phyloP scores from a whole-genome alignment of 35 echinoderm and acorn worm species.

The Hemicentrotus pulcherrimus region DNA sequence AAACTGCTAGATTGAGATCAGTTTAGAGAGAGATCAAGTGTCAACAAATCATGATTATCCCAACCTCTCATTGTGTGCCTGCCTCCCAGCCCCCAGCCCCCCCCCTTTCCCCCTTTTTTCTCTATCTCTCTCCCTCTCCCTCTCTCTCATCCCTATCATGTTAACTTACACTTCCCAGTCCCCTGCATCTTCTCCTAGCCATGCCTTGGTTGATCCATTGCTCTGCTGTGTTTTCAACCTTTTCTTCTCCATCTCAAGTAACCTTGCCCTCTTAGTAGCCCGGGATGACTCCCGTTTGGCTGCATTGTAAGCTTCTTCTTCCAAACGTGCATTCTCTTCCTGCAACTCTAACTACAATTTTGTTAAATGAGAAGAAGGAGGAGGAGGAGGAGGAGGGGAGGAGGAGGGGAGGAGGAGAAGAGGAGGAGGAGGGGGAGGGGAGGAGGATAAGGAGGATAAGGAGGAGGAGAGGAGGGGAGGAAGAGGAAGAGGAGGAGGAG shows the following conservation, averaged over 20 bases:
- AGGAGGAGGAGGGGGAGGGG: too few species aligned
- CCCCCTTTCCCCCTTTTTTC: background rate
- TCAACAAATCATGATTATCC: background rate
- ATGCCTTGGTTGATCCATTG: constrained; percentile 75
- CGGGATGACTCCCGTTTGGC: constrained; percentile 82
- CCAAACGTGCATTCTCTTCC: constrained; percentile 80
- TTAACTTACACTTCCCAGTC: constrained; percentile 93
- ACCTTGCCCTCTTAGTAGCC: constrained; percentile 73
- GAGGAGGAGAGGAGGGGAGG: too few species aligned
- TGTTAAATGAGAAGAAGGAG: background rate
- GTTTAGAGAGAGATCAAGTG: too few species aligned
- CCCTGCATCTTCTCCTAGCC: constrained; percentile 80
- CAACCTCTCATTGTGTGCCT: too few species aligned
- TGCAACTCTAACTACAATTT: constrained; percentile 58
- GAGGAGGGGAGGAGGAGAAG: too few species aligned
- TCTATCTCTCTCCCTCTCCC: background rate
- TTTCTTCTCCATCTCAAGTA: constrained; percentile 67
- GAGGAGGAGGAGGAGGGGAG: too few species aligned
- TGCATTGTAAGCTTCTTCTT: constrained; percentile 91
- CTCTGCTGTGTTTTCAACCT: constrained; percentile 48
- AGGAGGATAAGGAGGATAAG: too few species aligned
- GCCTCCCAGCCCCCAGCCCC: background rate
- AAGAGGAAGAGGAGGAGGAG: too few species aligned
- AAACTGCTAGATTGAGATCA: too few species aligned
- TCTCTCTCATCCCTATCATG: background rate